A percentile compares a stretch with the other conserved stretches of the same genome.
These are phyloP conservation scores for Holotrichia oblita DNA, from an alignment of 1,140 invertebrate species.

Conservation along the genomic window DNA sequence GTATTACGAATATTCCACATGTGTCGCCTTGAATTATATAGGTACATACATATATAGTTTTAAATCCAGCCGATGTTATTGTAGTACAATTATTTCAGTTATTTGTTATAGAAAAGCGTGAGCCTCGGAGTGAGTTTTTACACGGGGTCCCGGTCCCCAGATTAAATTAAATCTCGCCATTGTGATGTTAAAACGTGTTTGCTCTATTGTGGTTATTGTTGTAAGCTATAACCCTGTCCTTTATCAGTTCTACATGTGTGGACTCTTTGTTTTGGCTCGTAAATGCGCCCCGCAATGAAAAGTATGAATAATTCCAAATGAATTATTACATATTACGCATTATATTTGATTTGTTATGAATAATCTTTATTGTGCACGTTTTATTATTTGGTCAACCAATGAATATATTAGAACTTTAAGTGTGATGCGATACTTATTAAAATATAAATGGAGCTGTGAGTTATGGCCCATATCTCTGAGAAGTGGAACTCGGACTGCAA, in stretches of 20 bases:
- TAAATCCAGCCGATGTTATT: slow-evolving; percentile 45
- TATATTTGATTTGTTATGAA: slow-evolving; percentile 42
- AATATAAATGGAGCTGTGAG: slow-evolving; percentile 38
- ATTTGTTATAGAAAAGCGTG: slow-evolving; percentile 44
- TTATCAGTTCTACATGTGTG: slow-evolving; percentile 46
- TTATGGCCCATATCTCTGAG: slow-evolving; percentile 31
- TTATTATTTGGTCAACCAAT: slow-evolving; percentile 40
- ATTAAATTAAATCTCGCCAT: slow-evolving; percentile 56
- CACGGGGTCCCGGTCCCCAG: slow-evolving; percentile 50
- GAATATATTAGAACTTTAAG: slow-evolving; percentile 39
- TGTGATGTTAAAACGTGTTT: slow-evolving; percentile 56
- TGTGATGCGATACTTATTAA: slow-evolving; percentile 39
- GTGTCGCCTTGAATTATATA: slow-evolving; percentile 7
- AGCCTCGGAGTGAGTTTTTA: slow-evolving; percentile 47
- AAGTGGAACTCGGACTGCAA: slow-evolving; percentile 29
- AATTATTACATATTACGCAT: slow-evolving; percentile 48
- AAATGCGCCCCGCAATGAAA: slow-evolving; percentile 47
- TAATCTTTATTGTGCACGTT: slow-evolving; percentile 38
- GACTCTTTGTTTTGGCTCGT: slow-evolving; percentile 46
- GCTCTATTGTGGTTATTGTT: slow-evolving; percentile 54
- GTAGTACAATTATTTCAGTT: slow-evolving; percentile 47
- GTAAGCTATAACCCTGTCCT: slow-evolving; percentile 51
- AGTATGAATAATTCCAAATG: slow-evolving; percentile 50
- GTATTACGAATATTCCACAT: slow-evolving; percentile 21
- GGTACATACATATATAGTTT: slow-evolving; percentile 41